Conservation (phyloP, 1,140 invertebrate species). For the Ceratitis capitata region DNA sequence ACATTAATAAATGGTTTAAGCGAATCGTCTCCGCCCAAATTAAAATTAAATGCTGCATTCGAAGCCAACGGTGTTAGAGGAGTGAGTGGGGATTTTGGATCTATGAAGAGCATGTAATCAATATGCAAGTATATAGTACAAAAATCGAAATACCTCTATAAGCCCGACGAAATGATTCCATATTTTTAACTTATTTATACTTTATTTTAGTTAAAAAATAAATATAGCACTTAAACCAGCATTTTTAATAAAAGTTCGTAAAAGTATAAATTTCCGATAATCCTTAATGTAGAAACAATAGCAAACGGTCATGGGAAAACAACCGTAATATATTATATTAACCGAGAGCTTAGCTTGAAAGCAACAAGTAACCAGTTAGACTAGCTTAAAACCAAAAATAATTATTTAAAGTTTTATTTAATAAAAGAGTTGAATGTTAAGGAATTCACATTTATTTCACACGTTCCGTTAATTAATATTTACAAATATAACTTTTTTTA, state of each 20-base stretch:
- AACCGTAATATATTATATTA: neutral
- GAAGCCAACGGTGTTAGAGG: neutral
- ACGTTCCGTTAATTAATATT: neutral
- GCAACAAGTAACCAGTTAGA: no score
- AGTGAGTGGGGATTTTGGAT: constrained; percentile 36
- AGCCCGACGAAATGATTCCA: neutral
- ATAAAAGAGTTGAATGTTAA: no score
- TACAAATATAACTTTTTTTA: neutral
- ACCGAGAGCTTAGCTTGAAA: neutral
- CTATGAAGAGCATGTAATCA: neutral
- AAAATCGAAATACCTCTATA: constrained; percentile 29
- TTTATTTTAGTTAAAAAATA: neutral
- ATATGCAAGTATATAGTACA: neutral
- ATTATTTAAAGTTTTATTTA: no score
- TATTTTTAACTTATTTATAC: neutral
- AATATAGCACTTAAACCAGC: neutral
- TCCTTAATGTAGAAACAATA: neutral
- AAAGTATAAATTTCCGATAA: no score
- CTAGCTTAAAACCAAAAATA: no score
- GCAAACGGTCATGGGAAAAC: neutral
- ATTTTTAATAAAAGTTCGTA: no score
- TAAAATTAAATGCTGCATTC: constrained; percentile 2
- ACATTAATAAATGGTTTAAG: neutral
- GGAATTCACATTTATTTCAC: no score
- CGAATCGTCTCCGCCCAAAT: neutral